Percentiles rank a stretch among this genome's conserved stretches.
Evolutionary conservation across 2,888 invertebrate species (phyloP).

Genomic region (Pinctada fucata): DNA sequence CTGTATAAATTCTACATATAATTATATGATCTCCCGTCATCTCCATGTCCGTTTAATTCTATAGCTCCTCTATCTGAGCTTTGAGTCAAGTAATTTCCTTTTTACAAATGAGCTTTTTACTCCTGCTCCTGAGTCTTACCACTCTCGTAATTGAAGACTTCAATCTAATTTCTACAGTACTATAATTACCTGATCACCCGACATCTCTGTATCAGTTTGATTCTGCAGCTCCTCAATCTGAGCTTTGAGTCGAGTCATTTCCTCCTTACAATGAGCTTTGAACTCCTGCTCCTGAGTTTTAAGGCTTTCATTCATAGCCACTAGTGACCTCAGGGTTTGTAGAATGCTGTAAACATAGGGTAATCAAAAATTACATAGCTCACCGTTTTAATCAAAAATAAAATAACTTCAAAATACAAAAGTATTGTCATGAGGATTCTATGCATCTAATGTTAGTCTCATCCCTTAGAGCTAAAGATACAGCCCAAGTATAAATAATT

Average conservation of each 20-base stretch:
- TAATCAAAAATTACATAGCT: too few species aligned
- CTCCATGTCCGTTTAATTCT: conserved; percentile 67
- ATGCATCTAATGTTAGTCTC: too few species aligned
- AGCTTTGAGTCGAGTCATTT: conserved; percentile 72
- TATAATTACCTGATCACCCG: conserved; percentile 72
- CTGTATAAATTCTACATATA: too few species aligned
- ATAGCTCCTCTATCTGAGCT: conserved; percentile 71
- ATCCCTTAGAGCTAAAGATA: too few species aligned
- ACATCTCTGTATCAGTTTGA: conserved; percentile 68
- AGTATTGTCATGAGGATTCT: too few species aligned
- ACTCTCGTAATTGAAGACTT: too few species aligned
- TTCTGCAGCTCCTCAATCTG: conserved; percentile 73
- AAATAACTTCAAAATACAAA: too few species aligned
- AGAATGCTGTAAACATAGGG: conserved; percentile 73
- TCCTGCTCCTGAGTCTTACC: conserved; percentile 85
- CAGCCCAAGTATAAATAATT: too few species aligned
- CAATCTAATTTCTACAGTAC: too few species aligned
- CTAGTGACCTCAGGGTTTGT: conserved; percentile 78
- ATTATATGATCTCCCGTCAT: conserved; percentile 75
- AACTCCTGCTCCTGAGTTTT: conserved; percentile 86
- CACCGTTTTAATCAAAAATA: too few species aligned
- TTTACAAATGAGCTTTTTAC: conserved; percentile 83
- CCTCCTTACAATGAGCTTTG: conserved; percentile 84
- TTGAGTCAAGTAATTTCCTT: conserved; percentile 74
- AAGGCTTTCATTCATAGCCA: conserved; percentile 84